Conservation (phyloP, 1,140 invertebrate genomes). For the Hylyphantes graminicola region DNA sequence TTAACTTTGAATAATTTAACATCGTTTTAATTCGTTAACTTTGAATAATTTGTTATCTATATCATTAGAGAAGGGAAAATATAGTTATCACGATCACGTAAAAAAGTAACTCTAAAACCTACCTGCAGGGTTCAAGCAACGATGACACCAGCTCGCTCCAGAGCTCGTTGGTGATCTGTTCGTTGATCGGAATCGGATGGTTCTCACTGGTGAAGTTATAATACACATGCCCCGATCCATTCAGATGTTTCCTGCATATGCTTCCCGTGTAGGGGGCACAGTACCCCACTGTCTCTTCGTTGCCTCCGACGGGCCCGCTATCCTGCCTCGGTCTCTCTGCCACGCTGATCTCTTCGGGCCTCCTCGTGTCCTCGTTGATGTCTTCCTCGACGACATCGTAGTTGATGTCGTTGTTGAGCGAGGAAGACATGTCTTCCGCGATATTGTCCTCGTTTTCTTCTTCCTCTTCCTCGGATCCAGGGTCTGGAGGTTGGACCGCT, state of each 20-base stretch:
- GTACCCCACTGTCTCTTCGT: constrained; percentile 71
- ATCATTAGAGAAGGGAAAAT: no score
- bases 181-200: constrained; percentile 79
- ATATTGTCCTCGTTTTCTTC: neutral
- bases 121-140: constrained; percentile 80
- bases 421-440: neutral
- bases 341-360: neutral
- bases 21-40: no score
- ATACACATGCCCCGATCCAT: constrained; percentile 80
- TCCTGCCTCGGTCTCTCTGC: constrained; percentile 27
- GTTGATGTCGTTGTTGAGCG: neutral
- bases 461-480: constrained; percentile 24
- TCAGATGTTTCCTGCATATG: constrained; percentile 84
- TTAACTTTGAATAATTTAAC: no score
- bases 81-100: no score
- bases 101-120: no score
- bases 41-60: no score
- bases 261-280: constrained; percentile 90
- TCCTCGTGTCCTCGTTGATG: neutral
- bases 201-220: constrained; percentile 74
- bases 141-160: constrained; percentile 87
- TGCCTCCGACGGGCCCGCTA: constrained; percentile 7
- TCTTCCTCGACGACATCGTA: constrained; percentile 17
- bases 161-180: constrained; percentile 82
- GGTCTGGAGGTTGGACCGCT: constrained; percentile 11